A percentile compares a stretch with the other conserved stretches of the same genome.
Evolutionary conservation across 2,797 vertebrate genomes (phyloP).

Genomic region (Pteronotus mesoamericanus): DNA sequence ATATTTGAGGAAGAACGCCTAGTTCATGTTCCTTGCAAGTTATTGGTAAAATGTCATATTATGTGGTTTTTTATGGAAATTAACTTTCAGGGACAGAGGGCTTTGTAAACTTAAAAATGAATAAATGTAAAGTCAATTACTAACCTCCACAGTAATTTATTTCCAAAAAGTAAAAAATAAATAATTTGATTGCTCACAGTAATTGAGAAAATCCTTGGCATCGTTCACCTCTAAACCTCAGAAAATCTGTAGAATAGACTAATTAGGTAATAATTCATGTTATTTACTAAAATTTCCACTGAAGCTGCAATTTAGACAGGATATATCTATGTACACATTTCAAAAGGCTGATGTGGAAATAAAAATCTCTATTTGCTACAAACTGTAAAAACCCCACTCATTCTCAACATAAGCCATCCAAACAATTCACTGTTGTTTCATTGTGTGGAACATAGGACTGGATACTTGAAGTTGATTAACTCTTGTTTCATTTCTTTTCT

Average conservation of each 20-base stretch:
- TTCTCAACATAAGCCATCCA: slow-evolving; percentile 44
- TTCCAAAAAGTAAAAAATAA: slow-evolving; percentile 26
- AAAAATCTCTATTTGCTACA: slow-evolving; percentile 46
- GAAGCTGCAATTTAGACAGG: slow-evolving; percentile 33
- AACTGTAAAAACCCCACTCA: slow-evolving; percentile 47
- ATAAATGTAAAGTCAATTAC: slow-evolving; percentile 52
- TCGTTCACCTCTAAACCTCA: slow-evolving; percentile 51
- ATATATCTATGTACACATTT: slow-evolving; percentile 43
- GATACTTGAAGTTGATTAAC: slow-evolving; percentile 39
- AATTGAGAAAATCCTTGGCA: slow-evolving; percentile 46
- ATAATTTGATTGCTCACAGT: slow-evolving; percentile 39
- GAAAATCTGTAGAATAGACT: slow-evolving; percentile 41
- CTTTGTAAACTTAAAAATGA: slow-evolving; percentile 52
- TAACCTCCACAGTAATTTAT: slow-evolving; percentile 13
- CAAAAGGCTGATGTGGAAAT: slow-evolving; percentile 32
- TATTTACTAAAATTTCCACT: slow-evolving; percentile 66
- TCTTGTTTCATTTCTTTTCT: slow-evolving; percentile 19
- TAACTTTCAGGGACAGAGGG: slow-evolving; percentile 20
- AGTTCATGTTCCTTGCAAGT: slow-evolving; percentile 15
- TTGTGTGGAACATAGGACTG: slow-evolving; percentile 15
- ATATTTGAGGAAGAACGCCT: slow-evolving; percentile 22
- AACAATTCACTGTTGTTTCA: slow-evolving; percentile 48
- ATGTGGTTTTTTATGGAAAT: slow-evolving; percentile 55
- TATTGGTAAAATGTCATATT: slow-evolving; percentile 46
- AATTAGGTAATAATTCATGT: slow-evolving; percentile 58